Evolutionary conservation across 2,797 vertebrate species (phyloP).

Genomic region (Petrocephalus sullivani): DNA sequence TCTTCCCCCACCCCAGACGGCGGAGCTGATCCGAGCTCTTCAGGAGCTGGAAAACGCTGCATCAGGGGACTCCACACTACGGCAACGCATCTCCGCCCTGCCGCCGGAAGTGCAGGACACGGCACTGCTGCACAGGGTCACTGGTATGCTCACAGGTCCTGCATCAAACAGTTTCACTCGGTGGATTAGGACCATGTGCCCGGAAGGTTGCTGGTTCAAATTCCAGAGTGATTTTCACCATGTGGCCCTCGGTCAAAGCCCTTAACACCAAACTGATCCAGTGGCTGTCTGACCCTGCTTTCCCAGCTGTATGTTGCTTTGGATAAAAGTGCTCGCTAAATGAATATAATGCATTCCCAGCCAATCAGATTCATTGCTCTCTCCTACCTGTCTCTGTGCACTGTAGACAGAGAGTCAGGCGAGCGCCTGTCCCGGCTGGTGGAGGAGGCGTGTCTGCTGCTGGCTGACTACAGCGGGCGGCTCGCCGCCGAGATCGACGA

Average conservation of each 20-base stretch:
- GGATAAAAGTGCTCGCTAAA: neutral
- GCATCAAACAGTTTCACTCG: neutral
- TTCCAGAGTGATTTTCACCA: neutral
- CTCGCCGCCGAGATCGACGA: conserved; percentile 97
- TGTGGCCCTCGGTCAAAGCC: neutral
- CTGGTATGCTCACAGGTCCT: conserved; percentile 63
- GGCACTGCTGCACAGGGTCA: conserved; percentile 88
- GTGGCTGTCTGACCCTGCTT: neutral
- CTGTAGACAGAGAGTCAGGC: conserved; percentile 91
- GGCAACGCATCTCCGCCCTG: conserved; percentile 89
- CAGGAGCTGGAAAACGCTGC: conserved; percentile 97
- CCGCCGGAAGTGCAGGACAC: conserved; percentile 94
- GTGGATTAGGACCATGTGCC: neutral
- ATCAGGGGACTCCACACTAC: conserved; percentile 84
- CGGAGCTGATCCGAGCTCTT: conserved; percentile 89
- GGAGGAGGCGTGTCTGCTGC: conserved; percentile 96
- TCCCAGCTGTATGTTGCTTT: neutral
- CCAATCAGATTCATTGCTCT: neutral
- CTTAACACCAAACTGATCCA: neutral
- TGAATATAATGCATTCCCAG: neutral
- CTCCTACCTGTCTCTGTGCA: conserved; percentile 24
- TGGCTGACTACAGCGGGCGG: conserved; percentile 97
- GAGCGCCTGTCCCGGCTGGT: conserved; percentile 91
- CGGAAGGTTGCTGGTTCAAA: neutral
- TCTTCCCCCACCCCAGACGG: conserved; percentile 60